Evolutionary conservation across 2,113 vertebrate genomes (phyloP).

Genomic region (Panthera leo): DNA sequence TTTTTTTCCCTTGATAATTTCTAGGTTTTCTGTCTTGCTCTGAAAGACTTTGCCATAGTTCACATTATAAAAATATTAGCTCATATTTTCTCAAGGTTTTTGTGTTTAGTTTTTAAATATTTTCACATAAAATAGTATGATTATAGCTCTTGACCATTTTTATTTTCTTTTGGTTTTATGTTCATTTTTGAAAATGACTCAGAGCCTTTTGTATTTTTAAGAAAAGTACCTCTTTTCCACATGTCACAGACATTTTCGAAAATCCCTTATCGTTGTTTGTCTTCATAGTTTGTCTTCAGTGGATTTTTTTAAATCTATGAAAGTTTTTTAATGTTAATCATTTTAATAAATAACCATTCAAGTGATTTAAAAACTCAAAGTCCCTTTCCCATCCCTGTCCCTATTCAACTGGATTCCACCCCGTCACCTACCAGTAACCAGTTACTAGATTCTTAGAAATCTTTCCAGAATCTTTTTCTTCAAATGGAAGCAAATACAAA

Average conservation of each 20-base stretch:
- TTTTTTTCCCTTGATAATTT: constrained; percentile 19
- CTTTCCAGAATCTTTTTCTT: constrained; percentile 11
- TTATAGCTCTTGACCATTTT: not conserved
- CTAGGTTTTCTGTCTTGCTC: constrained; percentile 3
- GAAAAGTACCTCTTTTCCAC: not conserved
- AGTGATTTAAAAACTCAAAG: constrained; percentile 10
- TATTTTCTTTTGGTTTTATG: constrained; percentile 21
- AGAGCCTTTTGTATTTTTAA: not conserved
- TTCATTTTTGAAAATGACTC: not conserved
- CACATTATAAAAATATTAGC: not conserved
- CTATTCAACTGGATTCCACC: not conserved
- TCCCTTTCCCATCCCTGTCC: not conserved
- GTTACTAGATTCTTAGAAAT: not conserved
- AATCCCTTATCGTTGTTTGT: not conserved
- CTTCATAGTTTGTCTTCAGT: not conserved
- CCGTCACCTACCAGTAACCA: not conserved
- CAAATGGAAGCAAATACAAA: constrained; percentile 4
- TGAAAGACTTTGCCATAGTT: not conserved
- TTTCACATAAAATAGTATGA: not conserved
- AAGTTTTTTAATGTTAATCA: not conserved
- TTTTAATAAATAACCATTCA: constrained; percentile 18
- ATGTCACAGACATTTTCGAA: not conserved
- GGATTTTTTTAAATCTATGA: not conserved
- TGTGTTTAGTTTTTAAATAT: not conserved
- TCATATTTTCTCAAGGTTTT: not conserved